phyloP scores from a whole-genome alignment of 1,140 invertebrate genomes.

The Trigoniulus corallinus region DNA sequence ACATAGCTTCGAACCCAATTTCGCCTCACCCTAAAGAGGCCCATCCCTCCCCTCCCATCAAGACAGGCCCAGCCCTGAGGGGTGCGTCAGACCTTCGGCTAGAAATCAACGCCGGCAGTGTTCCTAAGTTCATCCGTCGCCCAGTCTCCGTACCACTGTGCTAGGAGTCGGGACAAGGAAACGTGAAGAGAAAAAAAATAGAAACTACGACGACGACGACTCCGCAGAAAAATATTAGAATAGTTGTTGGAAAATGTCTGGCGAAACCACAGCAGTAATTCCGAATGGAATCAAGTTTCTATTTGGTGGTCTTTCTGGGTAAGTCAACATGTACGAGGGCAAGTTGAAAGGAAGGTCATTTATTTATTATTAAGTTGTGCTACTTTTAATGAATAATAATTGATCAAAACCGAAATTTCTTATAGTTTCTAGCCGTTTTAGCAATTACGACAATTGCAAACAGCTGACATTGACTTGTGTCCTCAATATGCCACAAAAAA shows the following conservation, averaged over 20 bases:
- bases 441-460: neutral
- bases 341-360: neutral
- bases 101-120: too few relatives aligned
- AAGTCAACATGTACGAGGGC: conserved; percentile 6
- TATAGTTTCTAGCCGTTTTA: neutral
- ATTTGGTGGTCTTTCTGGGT: conserved; percentile 22
- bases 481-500: neutral
- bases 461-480: neutral
- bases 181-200: too few relatives aligned
- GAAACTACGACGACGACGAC: too few relatives aligned
- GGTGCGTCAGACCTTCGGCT: too few relatives aligned
- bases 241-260: neutral
- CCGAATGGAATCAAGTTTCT: conserved; percentile 21
- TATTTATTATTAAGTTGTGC: neutral
- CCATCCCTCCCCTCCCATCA: too few relatives aligned
- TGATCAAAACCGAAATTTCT: neutral
- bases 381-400: neutral
- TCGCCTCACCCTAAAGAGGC: too few relatives aligned
- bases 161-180: too few relatives aligned
- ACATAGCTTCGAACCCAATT: too few relatives aligned
- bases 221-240: too few relatives aligned
- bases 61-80: too few relatives aligned
- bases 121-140: too few relatives aligned
- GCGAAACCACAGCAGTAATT: conserved; percentile 9
- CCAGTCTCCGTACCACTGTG: too few relatives aligned